phyloP scores from a whole-genome alignment of 2,888 invertebrate species.

The Aphidius colemani region DNA sequence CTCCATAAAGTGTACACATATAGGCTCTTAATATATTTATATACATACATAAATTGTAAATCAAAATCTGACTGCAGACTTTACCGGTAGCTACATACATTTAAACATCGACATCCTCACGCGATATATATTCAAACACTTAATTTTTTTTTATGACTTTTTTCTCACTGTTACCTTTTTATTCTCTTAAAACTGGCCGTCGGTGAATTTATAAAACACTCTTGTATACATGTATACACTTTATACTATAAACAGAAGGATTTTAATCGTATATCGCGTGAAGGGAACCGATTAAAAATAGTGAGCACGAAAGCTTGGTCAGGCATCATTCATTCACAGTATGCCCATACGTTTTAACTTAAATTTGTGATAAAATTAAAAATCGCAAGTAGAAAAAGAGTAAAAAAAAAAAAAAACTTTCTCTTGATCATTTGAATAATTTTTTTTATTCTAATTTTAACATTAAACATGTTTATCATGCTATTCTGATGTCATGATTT shows the following conservation, averaged over 20 bases:
- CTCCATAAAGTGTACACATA: too few species aligned
- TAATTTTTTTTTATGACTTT: slow-evolving; percentile 4
- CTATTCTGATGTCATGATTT: neutral
- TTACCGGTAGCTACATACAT: slow-evolving; percentile 1
- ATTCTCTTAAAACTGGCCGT: slow-evolving; percentile 5
- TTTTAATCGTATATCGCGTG: slow-evolving; percentile 24
- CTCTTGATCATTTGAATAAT: neutral
- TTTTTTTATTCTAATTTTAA: neutral
- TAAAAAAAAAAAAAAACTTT: too few species aligned
- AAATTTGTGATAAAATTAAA: too few species aligned
- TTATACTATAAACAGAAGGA: slow-evolving; percentile 14
- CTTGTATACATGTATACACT: slow-evolving; percentile 19
- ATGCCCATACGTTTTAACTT: neutral
- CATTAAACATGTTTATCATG: neutral
- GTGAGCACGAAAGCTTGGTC: slow-evolving; percentile 19
- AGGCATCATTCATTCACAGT: neutral
- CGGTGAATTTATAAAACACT: slow-evolving; percentile 25
- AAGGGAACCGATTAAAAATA: slow-evolving; percentile 28
- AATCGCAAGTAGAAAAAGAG: too few species aligned
- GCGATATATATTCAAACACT: slow-evolving; percentile 22
- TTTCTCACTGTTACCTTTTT: slow-evolving; percentile 11
- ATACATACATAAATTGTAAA: too few species aligned
- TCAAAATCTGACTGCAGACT: neutral
- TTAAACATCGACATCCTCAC: slow-evolving; percentile 10
- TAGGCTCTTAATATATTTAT: too few species aligned